Base-by-base conservation (phyloP, 2,888 invertebrate species). In the Hemicrepidius hirtus region DNA sequence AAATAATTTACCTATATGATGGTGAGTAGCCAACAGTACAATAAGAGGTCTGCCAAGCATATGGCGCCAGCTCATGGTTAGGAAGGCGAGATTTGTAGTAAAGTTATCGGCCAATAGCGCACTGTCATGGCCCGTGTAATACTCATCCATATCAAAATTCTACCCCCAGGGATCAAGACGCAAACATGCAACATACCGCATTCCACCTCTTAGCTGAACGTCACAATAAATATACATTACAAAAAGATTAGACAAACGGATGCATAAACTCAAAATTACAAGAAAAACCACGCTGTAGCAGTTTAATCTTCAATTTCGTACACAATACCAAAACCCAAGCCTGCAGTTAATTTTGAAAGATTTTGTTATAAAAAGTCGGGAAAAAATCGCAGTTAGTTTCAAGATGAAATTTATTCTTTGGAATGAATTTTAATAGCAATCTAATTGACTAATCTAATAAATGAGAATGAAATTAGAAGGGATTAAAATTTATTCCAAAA, bases 81-180 rank as follows among this genome's bases (percentile, higher is more conserved):
- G 92, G 90, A 97, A 97, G 82, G 96, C 95, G 87, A 98, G 91
- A 89, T 97, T 97, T 83, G 95, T 95, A 86, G 93, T 95, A 88
- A 98, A 95, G 86, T 95, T 96, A 89, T 97, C 96, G 85, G 96
- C 94, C 87, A 98, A 92, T 87, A 98, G 92, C 85, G 95, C 96
- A 86, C 95, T 94, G 90, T 99, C 99, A 85, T 96, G 95, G 83
- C 97, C 96, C 87, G 96, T 95, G 92, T 98, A 99, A 92, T 97
- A 97, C 87, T 97, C 94, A 87, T 97, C 95, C 87, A 92, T 92
- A 90, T 95, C 95, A 90, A 95, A 92, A 88, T 94, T 95, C 95
- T 95, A 92, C 79, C 87, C 24, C 86, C 70, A 71, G 40, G 67
- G 70, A 62, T 53, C 72, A 76, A 78, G 69, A 69, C 66, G 76